phyloP scores from a whole-genome alignment of 2,888 invertebrate genomes.

The Beris chalybata region DNA sequence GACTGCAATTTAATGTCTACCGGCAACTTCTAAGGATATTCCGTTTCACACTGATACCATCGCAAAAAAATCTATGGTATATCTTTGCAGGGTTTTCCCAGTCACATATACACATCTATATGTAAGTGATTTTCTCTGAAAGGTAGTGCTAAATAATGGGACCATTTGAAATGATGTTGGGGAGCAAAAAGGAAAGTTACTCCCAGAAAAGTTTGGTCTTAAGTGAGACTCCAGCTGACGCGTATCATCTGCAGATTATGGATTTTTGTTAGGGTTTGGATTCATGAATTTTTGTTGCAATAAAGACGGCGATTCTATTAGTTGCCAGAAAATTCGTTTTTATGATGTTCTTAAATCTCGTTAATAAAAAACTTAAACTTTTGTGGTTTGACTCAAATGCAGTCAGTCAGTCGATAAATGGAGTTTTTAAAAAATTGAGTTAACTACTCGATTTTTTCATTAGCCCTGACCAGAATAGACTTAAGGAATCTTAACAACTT shows the following conservation, averaged over 20 bases:
- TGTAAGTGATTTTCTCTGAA: constrained; percentile 20
- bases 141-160: constrained; percentile 31
- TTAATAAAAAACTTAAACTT: too few relatives aligned
- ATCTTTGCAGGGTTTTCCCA: constrained; percentile 17
- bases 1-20: constrained; percentile 37
- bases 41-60: constrained; percentile 16
- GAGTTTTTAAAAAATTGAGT: too few relatives aligned
- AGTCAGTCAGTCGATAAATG: too few relatives aligned
- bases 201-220: constrained; percentile 36
- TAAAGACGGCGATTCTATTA: constrained; percentile 4
- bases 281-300: constrained; percentile 17
- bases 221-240: constrained; percentile 40
- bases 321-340: too few relatives aligned
- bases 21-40: constrained; percentile 21
- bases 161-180: constrained; percentile 29
- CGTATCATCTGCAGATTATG: constrained; percentile 38
- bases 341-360: too few relatives aligned
- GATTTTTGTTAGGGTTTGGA: constrained; percentile 33
- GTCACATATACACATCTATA: constrained; percentile 18
- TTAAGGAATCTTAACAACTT: too few relatives aligned
- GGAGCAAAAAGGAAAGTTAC: constrained; percentile 24
- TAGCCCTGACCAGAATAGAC: too few relatives aligned
- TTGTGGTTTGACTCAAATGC: too few relatives aligned
- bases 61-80: constrained; percentile 7
- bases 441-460: too few relatives aligned